A percentile compares a stretch with the other conserved stretches of the same genome.
Evolutionary conservation across 2,888 invertebrate genomes (phyloP).

Genomic region (Laspeyria flexula): DNA sequence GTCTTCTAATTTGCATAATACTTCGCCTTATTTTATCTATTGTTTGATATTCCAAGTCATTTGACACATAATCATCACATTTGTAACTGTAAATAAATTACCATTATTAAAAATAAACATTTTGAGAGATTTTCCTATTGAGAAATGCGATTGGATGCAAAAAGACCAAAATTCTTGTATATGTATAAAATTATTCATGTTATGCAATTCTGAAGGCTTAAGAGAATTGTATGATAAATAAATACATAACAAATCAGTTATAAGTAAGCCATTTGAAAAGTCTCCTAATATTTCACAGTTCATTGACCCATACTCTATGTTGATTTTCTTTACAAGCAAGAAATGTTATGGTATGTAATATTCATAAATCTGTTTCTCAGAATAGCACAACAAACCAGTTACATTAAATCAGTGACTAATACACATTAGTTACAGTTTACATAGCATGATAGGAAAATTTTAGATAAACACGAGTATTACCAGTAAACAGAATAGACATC

Average conservation of each 20-base stretch:
- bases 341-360: neutral
- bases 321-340: neutral
- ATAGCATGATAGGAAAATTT: neutral
- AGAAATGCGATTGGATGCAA: neutral
- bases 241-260: neutral
- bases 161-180: no score
- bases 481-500: constrained; percentile 91
- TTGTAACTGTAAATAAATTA: constrained; percentile 88
- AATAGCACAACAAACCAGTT: neutral
- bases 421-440: constrained; percentile 3
- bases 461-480: constrained; percentile 71
- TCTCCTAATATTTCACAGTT: neutral
- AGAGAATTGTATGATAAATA: no score
- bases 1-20: constrained; percentile 64
- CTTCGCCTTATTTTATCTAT: constrained; percentile 86
- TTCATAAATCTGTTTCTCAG: neutral
- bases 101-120: no score
- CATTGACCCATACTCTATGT: neutral
- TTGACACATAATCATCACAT: constrained; percentile 92
- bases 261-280: no score
- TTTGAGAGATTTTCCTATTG: no score
- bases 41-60: constrained; percentile 87
- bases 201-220: no score
- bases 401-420: constrained; percentile 6
- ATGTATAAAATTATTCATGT: no score